Conservation (phyloP, 2,888 invertebrate species). For the Dendrolimus pini region DNA sequence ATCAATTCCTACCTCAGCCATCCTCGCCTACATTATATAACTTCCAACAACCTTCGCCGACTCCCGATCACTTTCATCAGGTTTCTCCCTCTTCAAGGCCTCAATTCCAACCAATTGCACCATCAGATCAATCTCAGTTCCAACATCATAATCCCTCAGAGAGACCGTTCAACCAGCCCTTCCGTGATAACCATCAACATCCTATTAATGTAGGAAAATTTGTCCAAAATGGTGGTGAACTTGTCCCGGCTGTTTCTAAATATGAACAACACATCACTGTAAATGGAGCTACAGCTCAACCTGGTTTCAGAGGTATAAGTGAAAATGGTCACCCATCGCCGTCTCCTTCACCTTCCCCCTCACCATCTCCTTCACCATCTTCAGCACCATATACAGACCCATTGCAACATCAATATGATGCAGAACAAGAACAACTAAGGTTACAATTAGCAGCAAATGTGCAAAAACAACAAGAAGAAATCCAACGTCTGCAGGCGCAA, state of each 20-base stretch:
- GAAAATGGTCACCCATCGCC: slow-evolving; percentile 31
- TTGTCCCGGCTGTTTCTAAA: slow-evolving; percentile 86
- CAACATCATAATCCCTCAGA: slow-evolving; percentile 21
- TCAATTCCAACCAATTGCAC: slow-evolving; percentile 43
- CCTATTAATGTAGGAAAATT: slow-evolving; percentile 67
- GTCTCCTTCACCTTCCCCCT: slow-evolving; percentile 14
- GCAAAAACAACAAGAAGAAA: slow-evolving; percentile 72
- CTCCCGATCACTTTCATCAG: slow-evolving; percentile 44
- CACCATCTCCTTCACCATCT: slow-evolving; percentile 21
- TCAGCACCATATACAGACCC: slow-evolving; percentile 22
- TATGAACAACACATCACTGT: slow-evolving; percentile 86
- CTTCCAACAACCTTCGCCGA: slow-evolving; percentile 56
- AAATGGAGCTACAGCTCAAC: slow-evolving; percentile 46
- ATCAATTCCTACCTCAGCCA: slow-evolving; percentile 59
- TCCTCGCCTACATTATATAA: slow-evolving; percentile 55
- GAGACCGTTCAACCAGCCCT: slow-evolving; percentile 13
- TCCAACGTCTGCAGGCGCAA: slow-evolving; percentile 63
- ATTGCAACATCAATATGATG: slow-evolving; percentile 31
- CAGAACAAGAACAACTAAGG: slow-evolving; percentile 59
- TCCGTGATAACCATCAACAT: slow-evolving; percentile 47
- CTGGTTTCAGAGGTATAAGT: slow-evolving; percentile 40
- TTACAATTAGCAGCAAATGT: slow-evolving; percentile 63
- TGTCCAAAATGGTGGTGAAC: slow-evolving; percentile 81
- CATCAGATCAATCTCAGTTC: slow-evolving; percentile 39
- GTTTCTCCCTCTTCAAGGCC: slow-evolving; percentile 49